phyloP scores from a whole-genome alignment of 2,888 invertebrate genomes.

The Lepidochrysops patricia region DNA sequence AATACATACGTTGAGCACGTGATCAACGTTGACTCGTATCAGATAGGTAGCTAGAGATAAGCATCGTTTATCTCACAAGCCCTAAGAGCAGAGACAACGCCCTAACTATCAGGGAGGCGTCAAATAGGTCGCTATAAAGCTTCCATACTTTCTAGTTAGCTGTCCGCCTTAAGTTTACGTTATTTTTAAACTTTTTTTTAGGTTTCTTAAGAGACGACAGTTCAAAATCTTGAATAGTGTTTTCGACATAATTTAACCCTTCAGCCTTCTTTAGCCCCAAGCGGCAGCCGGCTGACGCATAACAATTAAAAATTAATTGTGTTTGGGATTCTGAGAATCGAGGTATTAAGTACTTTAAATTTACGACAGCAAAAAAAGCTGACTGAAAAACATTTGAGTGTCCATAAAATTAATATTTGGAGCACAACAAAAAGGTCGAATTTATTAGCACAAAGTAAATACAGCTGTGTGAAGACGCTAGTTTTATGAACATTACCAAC shows the following conservation, averaged over 20 bases:
- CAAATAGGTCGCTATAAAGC: not conserved
- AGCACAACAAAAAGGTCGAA: not conserved
- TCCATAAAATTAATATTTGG: not conserved
- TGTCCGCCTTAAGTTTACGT: not conserved
- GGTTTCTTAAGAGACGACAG: not conserved
- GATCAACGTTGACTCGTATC: not conserved
- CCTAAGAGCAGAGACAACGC: not conserved
- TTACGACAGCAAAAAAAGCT: not conserved
- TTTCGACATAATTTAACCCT: no score
- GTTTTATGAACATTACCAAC: conserved; percentile 11
- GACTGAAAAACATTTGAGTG: not conserved
- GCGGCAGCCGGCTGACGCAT: no score
- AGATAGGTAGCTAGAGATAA: not conserved
- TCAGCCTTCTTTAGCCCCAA: no score
- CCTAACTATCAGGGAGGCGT: not conserved
- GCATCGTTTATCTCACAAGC: not conserved
- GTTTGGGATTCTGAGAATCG: no score
- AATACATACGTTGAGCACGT: not conserved
- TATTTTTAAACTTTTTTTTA: not conserved
- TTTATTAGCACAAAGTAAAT: conserved; percentile 10
- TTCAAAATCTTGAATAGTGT: not conserved
- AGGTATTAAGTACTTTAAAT: not conserved
- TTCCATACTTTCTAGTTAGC: not conserved
- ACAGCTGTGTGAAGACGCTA: conserved; percentile 12
- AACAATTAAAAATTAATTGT: no score